Base-by-base conservation (phyloP, 2,888 invertebrate species). In the Folsomia candida region DNA sequence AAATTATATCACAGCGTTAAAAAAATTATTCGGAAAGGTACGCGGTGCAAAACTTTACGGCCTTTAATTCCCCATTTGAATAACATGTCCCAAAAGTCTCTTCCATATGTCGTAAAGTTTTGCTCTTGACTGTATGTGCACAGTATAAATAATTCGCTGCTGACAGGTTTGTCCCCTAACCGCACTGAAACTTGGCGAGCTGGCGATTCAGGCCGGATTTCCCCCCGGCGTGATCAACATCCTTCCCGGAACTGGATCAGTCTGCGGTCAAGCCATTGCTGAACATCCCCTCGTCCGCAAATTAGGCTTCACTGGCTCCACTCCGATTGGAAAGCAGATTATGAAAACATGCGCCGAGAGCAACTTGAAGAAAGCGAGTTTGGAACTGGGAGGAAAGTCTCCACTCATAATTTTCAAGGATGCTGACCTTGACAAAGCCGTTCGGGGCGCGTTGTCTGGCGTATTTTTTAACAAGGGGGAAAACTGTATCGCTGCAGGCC, bases 381-480 rank as follows among this genome's bases (percentile, higher is more conserved):
- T 98, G 72, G 97, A 97, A 83, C 85, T 98, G 64, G 97, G 97
- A 0, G 97, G 97, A 20, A 98, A 98, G 83, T 96, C 96, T 57
- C 97, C 97, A 0, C 85, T 98, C 25, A 90, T 98, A 51, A 91
- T 98, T 76, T 97, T 97, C 82, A 89, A 90, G 51, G 97, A 98
- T 83, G 94, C 93, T 82, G 97, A 97, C 83, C 82, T 97, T 67
- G 95, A 96, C 80, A 94, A 94, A 81, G 97, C 97, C 26, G 93
- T 97, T 18, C 93, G 83, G 92, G 92, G 84, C 87, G 94, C 93
- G 0, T 93, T 95, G 91, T 89, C 90, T 67, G 90, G 94, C 68
- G 97, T 97, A 1, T 98, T 97, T 86, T 97, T 97, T 87, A 98
- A 98, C 85, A 97, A 97, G 83, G 97, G 97, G 67, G 97, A 98